Evolutionary conservation across 2,113 vertebrate genomes (phyloP).

Genomic region (Spilogale gracilis): DNA sequence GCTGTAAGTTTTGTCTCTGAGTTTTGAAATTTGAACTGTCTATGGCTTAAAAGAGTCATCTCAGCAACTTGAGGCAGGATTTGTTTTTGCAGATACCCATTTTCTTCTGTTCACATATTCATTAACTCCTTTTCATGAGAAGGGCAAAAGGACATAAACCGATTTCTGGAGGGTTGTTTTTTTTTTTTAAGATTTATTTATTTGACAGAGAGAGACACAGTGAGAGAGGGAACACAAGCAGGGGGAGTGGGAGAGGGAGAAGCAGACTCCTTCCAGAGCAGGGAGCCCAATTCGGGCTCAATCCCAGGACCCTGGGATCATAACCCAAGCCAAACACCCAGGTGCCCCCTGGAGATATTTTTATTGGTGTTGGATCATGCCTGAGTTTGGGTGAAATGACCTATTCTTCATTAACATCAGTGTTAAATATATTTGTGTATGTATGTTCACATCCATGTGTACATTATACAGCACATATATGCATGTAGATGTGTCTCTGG

Average conservation of each 20-base stretch:
- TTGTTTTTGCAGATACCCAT: background rate
- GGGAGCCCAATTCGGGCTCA: background rate
- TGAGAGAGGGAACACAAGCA: background rate
- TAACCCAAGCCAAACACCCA: background rate
- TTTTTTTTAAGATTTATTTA: background rate
- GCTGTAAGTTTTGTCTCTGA: background rate
- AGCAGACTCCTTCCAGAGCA: background rate
- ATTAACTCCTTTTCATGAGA: background rate
- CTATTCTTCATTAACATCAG: background rate
- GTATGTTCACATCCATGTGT: background rate
- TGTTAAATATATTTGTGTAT: background rate
- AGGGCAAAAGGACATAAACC: background rate
- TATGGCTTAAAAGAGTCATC: background rate
- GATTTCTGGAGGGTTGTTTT: background rate
- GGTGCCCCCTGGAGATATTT: background rate
- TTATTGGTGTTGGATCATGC: constrained; percentile 22
- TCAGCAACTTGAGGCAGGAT: background rate
- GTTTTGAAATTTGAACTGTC: constrained; percentile 10
- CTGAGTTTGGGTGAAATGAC: background rate
- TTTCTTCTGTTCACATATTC: constrained; percentile 10
- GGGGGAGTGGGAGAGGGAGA: background rate
- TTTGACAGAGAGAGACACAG: background rate
- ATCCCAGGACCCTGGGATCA: background rate
- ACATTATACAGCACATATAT: background rate
- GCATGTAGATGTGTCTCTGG: background rate